A percentile compares a stretch with the other conserved stretches of the same genome.
phyloP scores from a whole-genome alignment of 2,113 vertebrate genomes.

The Scartelaos histophorus region DNA sequence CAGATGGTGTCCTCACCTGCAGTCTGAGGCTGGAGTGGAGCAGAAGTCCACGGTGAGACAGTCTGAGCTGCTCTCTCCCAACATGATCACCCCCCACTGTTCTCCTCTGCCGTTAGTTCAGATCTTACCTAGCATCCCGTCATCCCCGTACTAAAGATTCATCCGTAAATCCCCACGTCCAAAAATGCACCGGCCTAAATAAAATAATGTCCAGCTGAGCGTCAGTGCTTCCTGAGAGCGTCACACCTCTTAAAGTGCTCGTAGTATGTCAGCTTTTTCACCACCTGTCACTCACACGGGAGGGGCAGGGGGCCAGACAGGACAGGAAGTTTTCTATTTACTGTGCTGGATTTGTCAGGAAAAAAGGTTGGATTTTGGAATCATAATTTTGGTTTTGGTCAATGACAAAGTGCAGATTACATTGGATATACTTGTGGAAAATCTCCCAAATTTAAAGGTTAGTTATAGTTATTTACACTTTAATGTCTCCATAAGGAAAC shows the following conservation, averaged over 20 bases:
- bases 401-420: not conserved
- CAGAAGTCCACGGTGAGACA: conserved; percentile 29
- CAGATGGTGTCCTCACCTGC: conserved; percentile 30
- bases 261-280: conserved; percentile 27
- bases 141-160: not conserved
- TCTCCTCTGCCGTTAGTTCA: not conserved
- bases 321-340: not conserved
- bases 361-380: too few species aligned
- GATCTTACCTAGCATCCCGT: not conserved
- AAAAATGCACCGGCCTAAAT: not conserved
- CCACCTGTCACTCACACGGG: conserved; percentile 27
- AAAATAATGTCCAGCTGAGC: not conserved
- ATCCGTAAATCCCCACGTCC: not conserved
- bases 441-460: too few species aligned
- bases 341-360: not conserved
- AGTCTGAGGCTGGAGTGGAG: conserved; percentile 24
- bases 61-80: conserved; percentile 35
- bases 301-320: not conserved
- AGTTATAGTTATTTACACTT: too few species aligned
- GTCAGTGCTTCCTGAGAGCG: conserved; percentile 9
- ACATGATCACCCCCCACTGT: conserved; percentile 12
- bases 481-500: too few species aligned
- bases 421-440: not conserved
- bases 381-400: too few species aligned
- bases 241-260: conserved; percentile 22